Base-by-base conservation (phyloP, 1,140 invertebrate genomes). In the Araneus ventricosus region DNA sequence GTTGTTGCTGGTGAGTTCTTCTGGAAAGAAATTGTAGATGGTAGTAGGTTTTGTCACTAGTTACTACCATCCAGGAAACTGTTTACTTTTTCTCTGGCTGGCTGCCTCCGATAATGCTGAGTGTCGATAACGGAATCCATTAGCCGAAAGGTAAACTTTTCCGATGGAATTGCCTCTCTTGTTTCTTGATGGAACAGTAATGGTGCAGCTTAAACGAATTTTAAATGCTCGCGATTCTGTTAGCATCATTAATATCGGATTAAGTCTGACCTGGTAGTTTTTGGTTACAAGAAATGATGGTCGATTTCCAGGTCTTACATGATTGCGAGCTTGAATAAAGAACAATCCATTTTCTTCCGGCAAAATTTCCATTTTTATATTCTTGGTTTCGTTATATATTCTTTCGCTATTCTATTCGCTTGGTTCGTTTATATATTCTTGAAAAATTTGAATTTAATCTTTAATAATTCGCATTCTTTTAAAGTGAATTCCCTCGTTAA, bases 1-100 rank as follows among this genome's bases (percentile, higher is more conserved):
- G 10, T 17, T 52, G 2, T 52, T 52, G 45, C 17, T 52, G 45
- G 45, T 52, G 45, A 52, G 17, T 52, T 52, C 45, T 52, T n/a
- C 45, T 4, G 41, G 45, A 37, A 75, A 37, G 34, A 75, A 75
- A 75, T 75, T 75, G 34, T 75, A 37, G 70, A 75, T 75, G 70
- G 70, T 37, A 37, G 70, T 52, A 52, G 34, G 41, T 82, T 82
- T 82, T 82, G 39, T 82, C 80, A n/a, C n/a, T 41, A 24, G 75
- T 80, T 79, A 80, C 75, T 52, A 52, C 14, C 45, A 39, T 80
- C 75, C 37, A 14, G 8, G 39, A 52, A 79, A 39, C 41, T 82
- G 80, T 82, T 82, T 82, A n/a, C 80, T 82, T 82, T 45, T 82
- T 52, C 80, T 82, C n/a, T 82, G 80, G 80, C 80, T 82, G 80